Evolutionary conservation across 2,797 vertebrate species (phyloP).

Genomic region (Schizopygopsis malacanthus): DNA sequence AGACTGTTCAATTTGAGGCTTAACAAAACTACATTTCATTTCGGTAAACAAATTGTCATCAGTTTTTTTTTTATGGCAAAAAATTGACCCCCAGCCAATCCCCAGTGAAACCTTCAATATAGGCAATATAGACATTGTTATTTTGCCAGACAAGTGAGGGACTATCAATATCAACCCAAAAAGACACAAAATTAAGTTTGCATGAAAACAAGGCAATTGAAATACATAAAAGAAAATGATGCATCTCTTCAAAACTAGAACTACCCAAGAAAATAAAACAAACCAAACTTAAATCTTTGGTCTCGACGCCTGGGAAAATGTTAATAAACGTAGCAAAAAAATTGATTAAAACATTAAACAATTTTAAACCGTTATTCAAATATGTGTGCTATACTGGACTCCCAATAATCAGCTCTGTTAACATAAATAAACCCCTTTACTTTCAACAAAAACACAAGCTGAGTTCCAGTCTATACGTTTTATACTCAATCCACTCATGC

Average conservation of each 20-base stretch:
- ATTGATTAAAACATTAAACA: conserved; percentile 44
- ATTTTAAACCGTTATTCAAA: conserved; percentile 43
- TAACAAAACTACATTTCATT: conserved; percentile 29
- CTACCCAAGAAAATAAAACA: conserved; percentile 36
- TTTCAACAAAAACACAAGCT: conserved; percentile 56
- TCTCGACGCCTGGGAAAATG: conserved; percentile 66
- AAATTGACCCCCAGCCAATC: conserved; percentile 31
- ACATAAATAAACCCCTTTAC: conserved; percentile 55
- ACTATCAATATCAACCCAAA: conserved; percentile 44
- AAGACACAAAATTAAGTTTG: conserved; percentile 54
- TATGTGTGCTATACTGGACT: conserved; percentile 74
- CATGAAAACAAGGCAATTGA: conserved; percentile 63
- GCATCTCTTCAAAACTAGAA: conserved; percentile 31
- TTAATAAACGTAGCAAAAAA: conserved; percentile 49
- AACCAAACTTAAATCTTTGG: conserved; percentile 79
- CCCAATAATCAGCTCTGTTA: conserved; percentile 53
- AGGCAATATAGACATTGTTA: conserved; percentile 19
- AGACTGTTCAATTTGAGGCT: conserved; percentile 25
- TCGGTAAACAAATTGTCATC: conserved; percentile 32
- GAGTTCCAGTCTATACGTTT: conserved; percentile 64
- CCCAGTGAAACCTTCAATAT: conserved; percentile 25
- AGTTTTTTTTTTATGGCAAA: conserved; percentile 13
- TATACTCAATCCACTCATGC: conserved; percentile 60
- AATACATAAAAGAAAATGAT: conserved; percentile 47
- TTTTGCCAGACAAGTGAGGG: conserved; percentile 23